Conservation (phyloP, 2,797 vertebrate species). For the Echeneis naucrates region DNA sequence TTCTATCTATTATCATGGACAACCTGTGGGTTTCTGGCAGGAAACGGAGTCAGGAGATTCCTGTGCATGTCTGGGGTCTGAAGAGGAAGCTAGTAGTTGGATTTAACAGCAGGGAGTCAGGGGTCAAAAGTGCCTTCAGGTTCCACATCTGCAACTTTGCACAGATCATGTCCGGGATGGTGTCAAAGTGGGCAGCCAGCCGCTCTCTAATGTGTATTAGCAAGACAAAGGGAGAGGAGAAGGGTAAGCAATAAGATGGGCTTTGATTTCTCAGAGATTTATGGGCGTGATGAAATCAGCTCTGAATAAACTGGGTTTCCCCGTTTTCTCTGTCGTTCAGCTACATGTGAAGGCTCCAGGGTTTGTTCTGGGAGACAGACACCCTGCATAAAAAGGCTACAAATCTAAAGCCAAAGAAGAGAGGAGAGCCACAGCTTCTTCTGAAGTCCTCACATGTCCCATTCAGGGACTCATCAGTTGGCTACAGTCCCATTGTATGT, state of each 20-base stretch:
- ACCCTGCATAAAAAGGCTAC: slow-evolving; percentile 87
- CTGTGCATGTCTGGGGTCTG: slow-evolving; percentile 51
- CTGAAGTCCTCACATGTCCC: slow-evolving; percentile 80
- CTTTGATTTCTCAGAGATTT: slow-evolving; percentile 98
- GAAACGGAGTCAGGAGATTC: slow-evolving; percentile 62
- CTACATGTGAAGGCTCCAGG: slow-evolving; percentile 85
- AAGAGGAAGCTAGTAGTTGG: slow-evolving; percentile 62
- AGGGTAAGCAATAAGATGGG: slow-evolving; percentile 75
- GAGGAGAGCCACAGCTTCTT: slow-evolving; percentile 72
- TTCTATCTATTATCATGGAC: slow-evolving; percentile 36
- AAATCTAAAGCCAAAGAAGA: slow-evolving; percentile 85
- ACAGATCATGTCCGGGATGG: slow-evolving; percentile 81
- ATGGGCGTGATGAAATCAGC: slow-evolving; percentile 93
- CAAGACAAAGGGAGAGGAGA: slow-evolving; percentile 90
- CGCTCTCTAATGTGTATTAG: slow-evolving; percentile 94
- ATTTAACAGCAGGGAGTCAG: slow-evolving; percentile 84
- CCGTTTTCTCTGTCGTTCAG: slow-evolving; percentile 90
- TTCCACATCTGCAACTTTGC: slow-evolving; percentile 93
- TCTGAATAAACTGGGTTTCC: slow-evolving; percentile 85
- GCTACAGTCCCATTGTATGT: slow-evolving; percentile 63
- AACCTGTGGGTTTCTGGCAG: slow-evolving; percentile 45
- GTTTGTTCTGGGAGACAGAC: slow-evolving; percentile 86
- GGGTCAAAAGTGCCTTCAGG: slow-evolving; percentile 86
- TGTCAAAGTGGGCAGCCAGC: slow-evolving; percentile 95
- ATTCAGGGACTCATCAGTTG: slow-evolving; percentile 78